Base-by-base conservation (phyloP, 2,888 invertebrate species). In the Pristionchus entomophagus region DNA sequence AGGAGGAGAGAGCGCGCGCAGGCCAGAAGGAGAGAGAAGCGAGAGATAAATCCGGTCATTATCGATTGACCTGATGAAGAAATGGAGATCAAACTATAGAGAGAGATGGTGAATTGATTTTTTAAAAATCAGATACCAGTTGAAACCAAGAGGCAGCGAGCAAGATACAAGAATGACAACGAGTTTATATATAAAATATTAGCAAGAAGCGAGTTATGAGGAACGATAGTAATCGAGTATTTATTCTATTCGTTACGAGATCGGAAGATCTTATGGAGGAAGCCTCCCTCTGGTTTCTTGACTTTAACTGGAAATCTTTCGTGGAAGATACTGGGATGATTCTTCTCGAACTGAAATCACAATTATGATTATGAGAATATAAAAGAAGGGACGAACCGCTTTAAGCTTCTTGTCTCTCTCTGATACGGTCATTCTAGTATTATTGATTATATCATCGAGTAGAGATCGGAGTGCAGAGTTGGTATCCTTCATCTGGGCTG, bases 331-430 rank as follows among this genome's bases (percentile, higher is more conserved):
- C 35, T 51, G 17, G 83, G 83, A 49, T 84, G 59, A 14, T 29
- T 65, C 83, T 84, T 84, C 65, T 84, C 83, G 32, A 84, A 84
- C 83, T 84, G 65, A 8, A 84, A 65, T 1, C 1, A 5, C 3
- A 38, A 17, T 35, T 0, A 0, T 6, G 17, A 53, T 35, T 17
- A 10, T 1, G 45, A 45, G 26, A 41, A 73, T 19, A 17, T n/a
- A 45, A 12, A 73, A 22, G n/a, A n/a, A 32, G 38, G 32, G 69
- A 62, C 29, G 19, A n/a, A 69, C 82, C 22, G 59, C 59, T 59
- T 82, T 82, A 2, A 82, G 59, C 59, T 82, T 82, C 56, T 59
- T 53, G n/a, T 82, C 82, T 59, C 82, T 35, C 32, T 82, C 82
- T 26, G 56, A 59, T 12, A 2, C 26, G 4, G n/a, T 41, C 41